A percentile compares a stretch with the other conserved stretches of the same genome.
Conservation (phyloP, 2,113 vertebrate species). For the Tachysurus fulvidraco region DNA sequence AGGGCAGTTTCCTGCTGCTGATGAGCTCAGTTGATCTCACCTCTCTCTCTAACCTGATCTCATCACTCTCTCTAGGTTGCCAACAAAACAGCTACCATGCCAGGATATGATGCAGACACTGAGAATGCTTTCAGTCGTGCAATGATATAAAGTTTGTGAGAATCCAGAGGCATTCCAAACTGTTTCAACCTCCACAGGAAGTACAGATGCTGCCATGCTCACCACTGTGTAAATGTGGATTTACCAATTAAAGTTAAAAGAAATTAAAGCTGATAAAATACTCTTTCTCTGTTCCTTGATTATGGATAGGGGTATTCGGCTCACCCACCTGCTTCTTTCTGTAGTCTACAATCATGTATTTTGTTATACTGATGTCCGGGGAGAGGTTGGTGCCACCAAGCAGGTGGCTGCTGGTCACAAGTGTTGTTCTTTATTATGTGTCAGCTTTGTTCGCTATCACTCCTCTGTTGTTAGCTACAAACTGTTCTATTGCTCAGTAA, state of each 20-base stretch:
- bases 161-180: background rate
- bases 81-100: background rate
- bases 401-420: too few species aligned
- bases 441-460: background rate
- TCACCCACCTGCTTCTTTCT: background rate
- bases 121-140: background rate
- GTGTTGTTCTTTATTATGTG: background rate
- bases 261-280: too few species aligned
- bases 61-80: background rate
- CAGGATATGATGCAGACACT: background rate
- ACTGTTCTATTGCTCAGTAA: background rate
- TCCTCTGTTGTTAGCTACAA: background rate
- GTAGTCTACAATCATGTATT: background rate
- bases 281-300: background rate
- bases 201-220: background rate
- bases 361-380: background rate
- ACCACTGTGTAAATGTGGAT: background rate
- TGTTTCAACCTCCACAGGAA: background rate
- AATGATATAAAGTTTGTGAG: background rate
- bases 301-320: background rate
- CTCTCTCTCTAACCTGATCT: background rate
- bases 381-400: background rate
- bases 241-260: too few species aligned
- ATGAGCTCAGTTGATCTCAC: background rate
- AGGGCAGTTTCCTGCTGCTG: too few species aligned